Evolutionary conservation across 2,888 invertebrate species (phyloP).

Genomic region (Copidosoma aretas): DNA sequence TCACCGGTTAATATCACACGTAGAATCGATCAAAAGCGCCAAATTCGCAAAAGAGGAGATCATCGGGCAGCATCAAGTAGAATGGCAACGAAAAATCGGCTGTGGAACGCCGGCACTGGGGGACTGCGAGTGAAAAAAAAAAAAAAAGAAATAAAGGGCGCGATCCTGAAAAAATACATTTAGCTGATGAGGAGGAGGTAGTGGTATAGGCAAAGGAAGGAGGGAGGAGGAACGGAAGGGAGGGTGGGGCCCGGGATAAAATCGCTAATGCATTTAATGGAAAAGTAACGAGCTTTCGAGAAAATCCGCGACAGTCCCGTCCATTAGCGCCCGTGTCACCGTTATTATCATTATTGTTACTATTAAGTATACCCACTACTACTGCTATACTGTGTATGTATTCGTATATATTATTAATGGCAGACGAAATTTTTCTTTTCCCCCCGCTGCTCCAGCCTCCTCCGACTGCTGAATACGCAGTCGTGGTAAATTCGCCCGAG

Average conservation of each 20-base stretch:
- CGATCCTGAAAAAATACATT: not conserved
- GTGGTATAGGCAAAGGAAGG: not conserved
- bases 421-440: too few species aligned
- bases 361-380: too few species aligned
- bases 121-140: not conserved
- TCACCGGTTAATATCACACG: too few species aligned
- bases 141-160: not conserved
- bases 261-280: constrained; percentile 37
- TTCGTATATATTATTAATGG: too few species aligned
- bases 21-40: not conserved
- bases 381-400: not conserved
- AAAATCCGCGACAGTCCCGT: constrained; percentile 12
- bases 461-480: too few species aligned
- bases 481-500: too few species aligned
- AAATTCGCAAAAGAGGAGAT: too few species aligned
- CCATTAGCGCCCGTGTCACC: constrained; percentile 13
- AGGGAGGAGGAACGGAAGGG: not conserved
- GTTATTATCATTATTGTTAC: constrained; percentile 25
- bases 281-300: constrained; percentile 35
- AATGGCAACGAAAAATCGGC: too few species aligned
- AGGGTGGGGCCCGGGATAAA: constrained; percentile 1
- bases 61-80: too few species aligned
- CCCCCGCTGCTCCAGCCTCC: too few species aligned
- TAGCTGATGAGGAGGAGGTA: not conserved
- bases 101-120: not conserved